A percentile compares a stretch with the other conserved stretches of the same genome.
Evolutionary conservation across 1,140 invertebrate species (phyloP).

Genomic region (Lethrus apterus): DNA sequence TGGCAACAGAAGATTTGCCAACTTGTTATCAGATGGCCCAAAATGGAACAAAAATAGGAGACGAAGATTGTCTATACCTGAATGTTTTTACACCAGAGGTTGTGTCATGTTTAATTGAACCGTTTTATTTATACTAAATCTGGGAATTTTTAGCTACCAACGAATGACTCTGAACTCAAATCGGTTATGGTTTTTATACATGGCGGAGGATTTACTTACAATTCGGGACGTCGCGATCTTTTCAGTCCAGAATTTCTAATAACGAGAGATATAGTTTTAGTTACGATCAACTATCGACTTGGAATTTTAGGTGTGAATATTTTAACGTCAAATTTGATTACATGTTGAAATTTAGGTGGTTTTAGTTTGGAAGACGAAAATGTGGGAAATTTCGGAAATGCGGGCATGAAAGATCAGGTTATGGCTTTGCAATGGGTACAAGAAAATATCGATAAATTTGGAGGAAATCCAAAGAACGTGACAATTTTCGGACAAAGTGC

Average conservation of each 20-base stretch:
- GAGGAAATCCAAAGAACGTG: no score
- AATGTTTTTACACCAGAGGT: no score
- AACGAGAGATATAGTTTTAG: slow-evolving; percentile 46
- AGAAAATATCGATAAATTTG: slow-evolving; percentile 4
- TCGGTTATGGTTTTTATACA: slow-evolving; percentile 61
- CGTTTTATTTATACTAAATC: no score
- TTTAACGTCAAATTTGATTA: no score
- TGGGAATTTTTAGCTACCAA: no score
- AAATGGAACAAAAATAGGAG: no score
- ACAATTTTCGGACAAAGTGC: neutral
- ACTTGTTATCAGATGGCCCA: no score
- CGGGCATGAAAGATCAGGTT: slow-evolving; percentile 2
- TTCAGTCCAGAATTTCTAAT: slow-evolving; percentile 56
- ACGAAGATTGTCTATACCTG: no score
- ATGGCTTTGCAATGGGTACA: slow-evolving; percentile 8
- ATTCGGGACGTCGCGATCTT: slow-evolving; percentile 46
- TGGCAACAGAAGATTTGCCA: no score
- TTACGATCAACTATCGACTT: slow-evolving; percentile 45
- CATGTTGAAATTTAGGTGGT: slow-evolving; percentile 5
- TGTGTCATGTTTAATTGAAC: no score
- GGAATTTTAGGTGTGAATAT: slow-evolving; percentile 45
- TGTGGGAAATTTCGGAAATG: slow-evolving; percentile 3
- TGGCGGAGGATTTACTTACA: slow-evolving; percentile 51
- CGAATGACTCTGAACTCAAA: no score
- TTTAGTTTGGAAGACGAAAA: slow-evolving; percentile 4